A percentile compares a stretch with the other conserved stretches of the same genome.
These are phyloP conservation scores for Drosophila hawaiiensis DNA, from an alignment of 2,888 invertebrate genomes.

Conservation along the genomic window DNA sequence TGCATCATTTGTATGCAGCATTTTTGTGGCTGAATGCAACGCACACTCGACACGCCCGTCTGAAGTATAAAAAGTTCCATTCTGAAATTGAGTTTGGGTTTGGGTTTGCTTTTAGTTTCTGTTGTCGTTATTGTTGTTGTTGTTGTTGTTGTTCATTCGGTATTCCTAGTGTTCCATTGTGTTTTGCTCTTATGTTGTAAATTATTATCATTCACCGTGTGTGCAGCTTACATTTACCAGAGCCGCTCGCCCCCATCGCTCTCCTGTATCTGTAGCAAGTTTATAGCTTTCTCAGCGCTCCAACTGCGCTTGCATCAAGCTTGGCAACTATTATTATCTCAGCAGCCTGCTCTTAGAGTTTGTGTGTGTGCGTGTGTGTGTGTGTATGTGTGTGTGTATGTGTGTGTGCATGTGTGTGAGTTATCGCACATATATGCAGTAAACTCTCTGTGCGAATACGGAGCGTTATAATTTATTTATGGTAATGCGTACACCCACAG, in stretches of 20 bases:
- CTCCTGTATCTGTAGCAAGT: constrained; percentile 39
- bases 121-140: background rate
- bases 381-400: constrained; percentile 7
- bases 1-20: constrained; percentile 85
- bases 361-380: constrained; percentile 23
- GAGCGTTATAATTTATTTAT: constrained; percentile 79
- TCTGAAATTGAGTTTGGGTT: constrained; percentile 33
- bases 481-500: constrained; percentile 70
- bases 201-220: constrained; percentile 71
- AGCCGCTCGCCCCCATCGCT: constrained; percentile 25
- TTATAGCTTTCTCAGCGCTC: constrained; percentile 43
- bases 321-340: constrained; percentile 77
- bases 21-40: constrained; percentile 58
- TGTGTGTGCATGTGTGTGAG: constrained; percentile 46
- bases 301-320: constrained; percentile 51
- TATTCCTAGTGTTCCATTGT: constrained; percentile 52
- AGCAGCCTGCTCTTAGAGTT: constrained; percentile 54
- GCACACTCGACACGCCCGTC: constrained; percentile 39
- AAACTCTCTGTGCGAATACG: constrained; percentile 73
- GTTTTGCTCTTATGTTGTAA: constrained; percentile 65
- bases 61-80: constrained; percentile 55
- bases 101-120: constrained; percentile 31
- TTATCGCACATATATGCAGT: constrained; percentile 76
- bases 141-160: constrained; percentile 16
- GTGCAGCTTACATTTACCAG: constrained; percentile 19